Base-by-base conservation (phyloP, 2,113 vertebrate species). In the Oxyruncus cristatus region DNA sequence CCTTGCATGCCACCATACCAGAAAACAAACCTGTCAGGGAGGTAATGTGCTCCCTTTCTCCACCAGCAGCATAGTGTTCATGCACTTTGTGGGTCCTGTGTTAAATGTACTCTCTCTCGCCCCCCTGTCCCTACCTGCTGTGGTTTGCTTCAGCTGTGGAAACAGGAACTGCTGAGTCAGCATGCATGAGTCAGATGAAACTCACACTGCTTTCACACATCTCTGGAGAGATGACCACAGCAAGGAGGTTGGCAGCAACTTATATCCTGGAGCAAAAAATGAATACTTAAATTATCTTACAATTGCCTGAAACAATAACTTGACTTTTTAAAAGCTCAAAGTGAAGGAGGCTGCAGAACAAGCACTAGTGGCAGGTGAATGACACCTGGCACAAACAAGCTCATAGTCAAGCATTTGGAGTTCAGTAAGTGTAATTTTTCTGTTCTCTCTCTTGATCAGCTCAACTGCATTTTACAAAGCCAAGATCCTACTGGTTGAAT, bases 151-250 rank as follows among this genome's bases (percentile, higher is more conserved):
- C 86, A 97, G 96, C 95, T 93, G 86, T 95, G 88, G 91, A 95
- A 96, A 95, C 92, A 96, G 95, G 94, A 97, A 97, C 94, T 87
- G 88, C 95, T 70, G 78, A 90, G 81, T 95, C 95, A 95, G 96
- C 88, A n/a, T 0, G 0, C 71, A n/a, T n/a, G n/a, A n/a, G n/a
- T n/a, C n/a, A 77, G 94, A 53, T 78, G 88, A 92, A 85, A 91
- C 56, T 59, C 68, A 81, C 33, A 14, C 67, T 62, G 88, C 42
- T 86, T 90, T 94, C 79, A 68, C 76, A 77, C 73, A 30, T 86
- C 91, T 91, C 86, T 32, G 61, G 80, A 59, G 85, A 80, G 78
- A 41, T 12, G 18, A 77, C 91, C 61, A 61, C 67, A 91, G 76
- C 74, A 73, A 85, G 81, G 70, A 73, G 63, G 42, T 17, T 85